A percentile compares a stretch with the other conserved stretches of the same genome.
Evolutionary conservation across 2,888 invertebrate genomes (phyloP).

Genomic region (Neria commutata): DNA sequence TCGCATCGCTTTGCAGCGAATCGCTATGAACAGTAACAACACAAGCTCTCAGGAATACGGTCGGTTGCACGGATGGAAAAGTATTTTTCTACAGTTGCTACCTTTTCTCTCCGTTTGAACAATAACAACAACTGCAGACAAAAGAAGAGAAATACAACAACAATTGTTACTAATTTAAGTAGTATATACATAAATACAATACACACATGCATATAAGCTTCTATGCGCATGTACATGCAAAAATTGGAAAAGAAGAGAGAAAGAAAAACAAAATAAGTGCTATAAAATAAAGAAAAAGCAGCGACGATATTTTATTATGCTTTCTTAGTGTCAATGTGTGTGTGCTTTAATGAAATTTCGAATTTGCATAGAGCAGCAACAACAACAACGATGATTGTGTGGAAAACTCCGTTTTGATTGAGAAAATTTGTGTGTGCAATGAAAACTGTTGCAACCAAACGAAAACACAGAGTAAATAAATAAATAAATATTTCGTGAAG

Average conservation of each 20-base stretch:
- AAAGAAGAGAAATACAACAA: background rate
- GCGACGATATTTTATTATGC: conserved; percentile 3
- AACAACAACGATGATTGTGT: background rate
- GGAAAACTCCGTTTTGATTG: too few species aligned
- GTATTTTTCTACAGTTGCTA: background rate
- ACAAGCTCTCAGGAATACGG: conserved; percentile 52
- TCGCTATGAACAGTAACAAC: conserved; percentile 41
- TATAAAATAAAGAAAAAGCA: background rate
- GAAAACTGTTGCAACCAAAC: too few species aligned
- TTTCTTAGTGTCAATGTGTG: too few species aligned
- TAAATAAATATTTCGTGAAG: too few species aligned
- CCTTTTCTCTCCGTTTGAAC: background rate
- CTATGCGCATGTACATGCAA: background rate
- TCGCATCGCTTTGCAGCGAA: conserved; percentile 23
- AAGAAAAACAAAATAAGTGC: background rate
- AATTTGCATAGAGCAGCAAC: background rate
- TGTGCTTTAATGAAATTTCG: conserved; percentile 1
- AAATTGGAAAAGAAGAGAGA: background rate
- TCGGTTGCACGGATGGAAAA: conserved; percentile 35
- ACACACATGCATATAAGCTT: background rate
- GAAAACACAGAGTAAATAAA: too few species aligned
- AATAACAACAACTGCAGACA: too few species aligned
- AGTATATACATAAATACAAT: conserved; percentile 1
- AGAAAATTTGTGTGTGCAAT: too few species aligned
- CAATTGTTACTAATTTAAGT: background rate